Evolutionary conservation across 2,113 vertebrate genomes (phyloP).

Genomic region (Mellivora capensis): DNA sequence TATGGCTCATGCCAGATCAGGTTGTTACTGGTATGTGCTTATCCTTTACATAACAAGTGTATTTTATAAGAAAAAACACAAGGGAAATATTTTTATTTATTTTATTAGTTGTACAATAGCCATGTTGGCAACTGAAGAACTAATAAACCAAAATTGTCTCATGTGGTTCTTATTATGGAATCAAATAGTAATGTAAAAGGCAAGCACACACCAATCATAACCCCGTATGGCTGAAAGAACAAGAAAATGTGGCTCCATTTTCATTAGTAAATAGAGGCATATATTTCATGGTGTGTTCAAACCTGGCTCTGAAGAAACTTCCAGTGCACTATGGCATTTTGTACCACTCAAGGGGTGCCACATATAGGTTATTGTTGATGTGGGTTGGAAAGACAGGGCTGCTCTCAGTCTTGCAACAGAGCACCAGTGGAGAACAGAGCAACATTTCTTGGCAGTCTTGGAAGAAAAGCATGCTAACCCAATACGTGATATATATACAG

Average conservation of each 20-base stretch:
- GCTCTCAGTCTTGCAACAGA: not conserved
- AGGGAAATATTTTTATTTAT: slow-evolving; percentile 74
- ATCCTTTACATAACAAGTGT: slow-evolving; percentile 69
- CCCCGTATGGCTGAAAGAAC: slow-evolving; percentile 32
- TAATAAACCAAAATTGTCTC: slow-evolving; percentile 75
- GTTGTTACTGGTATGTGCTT: slow-evolving; percentile 61
- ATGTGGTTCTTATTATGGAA: slow-evolving; percentile 77
- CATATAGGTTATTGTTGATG: not conserved
- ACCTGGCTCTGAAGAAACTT: not conserved
- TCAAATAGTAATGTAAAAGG: slow-evolving; percentile 72
- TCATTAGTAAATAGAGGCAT: slow-evolving; percentile 34
- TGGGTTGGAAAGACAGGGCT: not conserved
- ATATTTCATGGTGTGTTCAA: not conserved
- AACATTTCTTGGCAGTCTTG: not conserved
- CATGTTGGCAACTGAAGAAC: slow-evolving; percentile 78
- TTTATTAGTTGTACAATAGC: slow-evolving; percentile 79
- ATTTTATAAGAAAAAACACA: slow-evolving; percentile 74
- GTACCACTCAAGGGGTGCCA: not conserved
- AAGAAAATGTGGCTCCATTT: slow-evolving; percentile 9
- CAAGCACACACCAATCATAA: slow-evolving; percentile 6
- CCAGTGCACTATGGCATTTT: not conserved
- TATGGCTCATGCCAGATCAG: slow-evolving; percentile 53
- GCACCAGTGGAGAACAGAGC: not conserved
- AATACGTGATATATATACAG: not conserved
- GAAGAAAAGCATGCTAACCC: not conserved